Evolutionary conservation across 2,797 vertebrate genomes (phyloP).

Genomic region (Aphelocoma californica): DNA sequence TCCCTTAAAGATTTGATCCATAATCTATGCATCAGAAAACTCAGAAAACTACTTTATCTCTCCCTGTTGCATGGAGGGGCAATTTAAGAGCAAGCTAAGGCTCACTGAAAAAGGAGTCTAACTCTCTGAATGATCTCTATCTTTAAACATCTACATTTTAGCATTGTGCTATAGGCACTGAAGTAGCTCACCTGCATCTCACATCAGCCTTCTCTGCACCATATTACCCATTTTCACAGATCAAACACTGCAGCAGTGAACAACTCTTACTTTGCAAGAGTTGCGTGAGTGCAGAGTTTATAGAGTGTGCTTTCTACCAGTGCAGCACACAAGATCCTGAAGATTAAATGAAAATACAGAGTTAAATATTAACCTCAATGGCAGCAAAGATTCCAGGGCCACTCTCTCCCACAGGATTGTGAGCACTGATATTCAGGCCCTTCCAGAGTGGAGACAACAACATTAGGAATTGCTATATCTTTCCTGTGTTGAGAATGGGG

Average conservation of each 20-base stretch:
- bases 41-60: background rate
- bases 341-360: background rate
- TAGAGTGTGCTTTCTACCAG: background rate
- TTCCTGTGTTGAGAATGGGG: background rate
- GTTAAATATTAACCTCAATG: conserved; percentile 40
- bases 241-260: background rate
- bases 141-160: background rate
- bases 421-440: background rate
- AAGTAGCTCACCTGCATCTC: background rate
- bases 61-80: background rate
- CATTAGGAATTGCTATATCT: background rate
- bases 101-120: background rate
- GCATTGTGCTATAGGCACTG: background rate
- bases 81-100: background rate
- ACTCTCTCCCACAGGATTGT: background rate
- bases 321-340: background rate
- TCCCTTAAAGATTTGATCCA: background rate
- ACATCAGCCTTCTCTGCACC: background rate
- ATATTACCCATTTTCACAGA: background rate
- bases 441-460: background rate
- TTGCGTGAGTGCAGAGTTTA: background rate
- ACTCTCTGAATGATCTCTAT: background rate
- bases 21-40: background rate
- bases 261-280: background rate
- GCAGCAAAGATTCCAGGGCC: background rate